Conservation (phyloP, 2,113 vertebrate species). For the Narcine bancroftii region DNA sequence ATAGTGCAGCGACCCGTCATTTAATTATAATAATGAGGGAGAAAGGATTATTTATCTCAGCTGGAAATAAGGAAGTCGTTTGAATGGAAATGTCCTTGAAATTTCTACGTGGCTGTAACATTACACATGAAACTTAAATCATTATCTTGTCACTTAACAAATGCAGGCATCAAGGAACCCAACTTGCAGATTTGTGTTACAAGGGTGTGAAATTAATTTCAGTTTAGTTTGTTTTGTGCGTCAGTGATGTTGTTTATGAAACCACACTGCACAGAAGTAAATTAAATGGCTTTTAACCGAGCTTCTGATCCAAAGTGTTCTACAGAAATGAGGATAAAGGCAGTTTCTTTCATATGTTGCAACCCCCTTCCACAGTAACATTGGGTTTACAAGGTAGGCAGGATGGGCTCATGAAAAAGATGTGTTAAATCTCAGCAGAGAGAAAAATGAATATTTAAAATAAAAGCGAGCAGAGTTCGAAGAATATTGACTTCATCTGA, state of each 20-base stretch:
- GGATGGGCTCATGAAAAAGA: no score
- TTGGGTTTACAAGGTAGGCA: background rate
- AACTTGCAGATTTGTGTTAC: background rate
- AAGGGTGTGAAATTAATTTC: background rate
- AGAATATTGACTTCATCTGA: no score
- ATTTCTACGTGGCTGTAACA: background rate
- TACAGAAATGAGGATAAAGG: background rate
- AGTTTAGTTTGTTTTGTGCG: background rate
- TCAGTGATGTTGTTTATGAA: background rate
- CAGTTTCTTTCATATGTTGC: background rate
- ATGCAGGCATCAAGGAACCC: background rate
- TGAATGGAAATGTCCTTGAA: background rate
- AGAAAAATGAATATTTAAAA: background rate
- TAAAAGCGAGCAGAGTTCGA: background rate
- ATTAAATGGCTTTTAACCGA: background rate
- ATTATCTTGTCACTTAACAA: background rate
- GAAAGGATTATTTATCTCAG: background rate
- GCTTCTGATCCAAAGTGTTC: background rate
- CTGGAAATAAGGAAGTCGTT: background rate
- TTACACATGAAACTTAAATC: background rate
- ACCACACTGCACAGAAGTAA: background rate
- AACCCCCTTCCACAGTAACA: no score
- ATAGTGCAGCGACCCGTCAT: background rate
- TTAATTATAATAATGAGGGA: background rate
- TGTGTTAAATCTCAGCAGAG: background rate